Conservation (phyloP, 2,888 invertebrate species). For the Torymus aiolomorphi region DNA sequence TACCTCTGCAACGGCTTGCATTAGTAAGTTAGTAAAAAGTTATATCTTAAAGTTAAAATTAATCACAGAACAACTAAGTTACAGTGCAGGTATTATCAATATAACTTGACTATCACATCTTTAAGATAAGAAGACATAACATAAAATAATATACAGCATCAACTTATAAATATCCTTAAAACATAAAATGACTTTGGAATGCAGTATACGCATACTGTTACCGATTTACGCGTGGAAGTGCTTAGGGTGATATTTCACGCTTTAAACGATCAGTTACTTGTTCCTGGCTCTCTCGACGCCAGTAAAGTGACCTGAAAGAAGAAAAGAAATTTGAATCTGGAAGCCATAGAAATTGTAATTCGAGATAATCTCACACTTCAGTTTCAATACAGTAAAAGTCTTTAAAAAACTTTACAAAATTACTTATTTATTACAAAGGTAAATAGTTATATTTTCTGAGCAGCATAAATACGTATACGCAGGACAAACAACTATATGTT, state of each 20-base stretch:
- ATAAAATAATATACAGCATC: slow-evolving; percentile 28
- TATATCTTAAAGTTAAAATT: slow-evolving; percentile 32
- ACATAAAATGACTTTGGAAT: slow-evolving; percentile 52
- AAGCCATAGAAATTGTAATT: no score
- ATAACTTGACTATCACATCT: slow-evolving; percentile 38
- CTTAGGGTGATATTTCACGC: slow-evolving; percentile 40
- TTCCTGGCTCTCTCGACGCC: slow-evolving; percentile 27
- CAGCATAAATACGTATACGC: no score
- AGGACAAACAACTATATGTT: no score
- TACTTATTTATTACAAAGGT: no score
- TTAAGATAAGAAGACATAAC: slow-evolving; percentile 12
- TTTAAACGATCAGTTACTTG: slow-evolving; percentile 33
- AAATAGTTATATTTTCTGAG: no score
- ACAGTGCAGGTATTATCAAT: slow-evolving; percentile 13
- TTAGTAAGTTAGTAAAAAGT: slow-evolving; percentile 30
- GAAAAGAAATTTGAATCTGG: neutral
- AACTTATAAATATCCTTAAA: slow-evolving; percentile 1
- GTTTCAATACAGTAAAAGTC: no score
- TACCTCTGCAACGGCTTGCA: slow-evolving; percentile 20
- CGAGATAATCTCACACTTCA: no score
- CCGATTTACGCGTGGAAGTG: slow-evolving; percentile 25
- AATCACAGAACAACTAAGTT: slow-evolving; percentile 48
- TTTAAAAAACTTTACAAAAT: no score
- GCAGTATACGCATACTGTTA: slow-evolving; percentile 23
- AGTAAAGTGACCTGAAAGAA: slow-evolving; percentile 51